These are phyloP conservation scores for Nasonia longicornis DNA, from an alignment of 1,140 invertebrate species.

Conservation along the genomic window DNA sequence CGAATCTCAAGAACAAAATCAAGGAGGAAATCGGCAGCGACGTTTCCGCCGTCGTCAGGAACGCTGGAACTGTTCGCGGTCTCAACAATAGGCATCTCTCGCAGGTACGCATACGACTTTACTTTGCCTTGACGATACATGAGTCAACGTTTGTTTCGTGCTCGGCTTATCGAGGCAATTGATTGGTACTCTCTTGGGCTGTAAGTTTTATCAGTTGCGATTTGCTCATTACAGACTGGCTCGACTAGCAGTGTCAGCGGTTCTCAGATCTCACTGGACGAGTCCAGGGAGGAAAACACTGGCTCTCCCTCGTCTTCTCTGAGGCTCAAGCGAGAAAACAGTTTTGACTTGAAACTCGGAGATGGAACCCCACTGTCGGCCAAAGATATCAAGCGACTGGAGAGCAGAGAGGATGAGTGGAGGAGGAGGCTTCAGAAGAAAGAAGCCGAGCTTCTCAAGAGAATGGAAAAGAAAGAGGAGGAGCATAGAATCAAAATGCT, in stretches of 20 bases:
- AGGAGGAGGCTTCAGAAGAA: constrained; percentile 68
- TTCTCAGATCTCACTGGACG: constrained; percentile 65
- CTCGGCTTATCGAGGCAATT: not conserved
- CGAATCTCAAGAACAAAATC: constrained; percentile 80
- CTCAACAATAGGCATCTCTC: constrained; percentile 67
- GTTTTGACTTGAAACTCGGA: constrained; percentile 60
- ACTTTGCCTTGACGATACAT: not conserved
- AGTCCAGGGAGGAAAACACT: constrained; percentile 57
- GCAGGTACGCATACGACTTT: constrained; percentile 55
- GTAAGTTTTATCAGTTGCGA: constrained; percentile 18
- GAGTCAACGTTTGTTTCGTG: not conserved
- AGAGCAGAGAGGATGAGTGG: constrained; percentile 72
- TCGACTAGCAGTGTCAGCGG: constrained; percentile 75
- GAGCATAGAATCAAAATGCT: constrained; percentile 67
- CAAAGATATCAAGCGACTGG: constrained; percentile 67
- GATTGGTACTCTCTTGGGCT: constrained; percentile 14
- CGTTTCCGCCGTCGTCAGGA: constrained; percentile 70
- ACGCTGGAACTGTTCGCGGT: constrained; percentile 68
- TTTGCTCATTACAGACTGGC: constrained; percentile 59
- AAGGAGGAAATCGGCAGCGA: constrained; percentile 81
- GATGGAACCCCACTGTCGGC: constrained; percentile 62
- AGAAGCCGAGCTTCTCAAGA: constrained; percentile 72
- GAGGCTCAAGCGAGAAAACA: constrained; percentile 58
- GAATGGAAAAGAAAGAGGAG: constrained; percentile 72
- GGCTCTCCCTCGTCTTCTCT: constrained; percentile 54